Conservation (phyloP, 2,888 invertebrate genomes). For the Dermolepida albohirtum region DNA sequence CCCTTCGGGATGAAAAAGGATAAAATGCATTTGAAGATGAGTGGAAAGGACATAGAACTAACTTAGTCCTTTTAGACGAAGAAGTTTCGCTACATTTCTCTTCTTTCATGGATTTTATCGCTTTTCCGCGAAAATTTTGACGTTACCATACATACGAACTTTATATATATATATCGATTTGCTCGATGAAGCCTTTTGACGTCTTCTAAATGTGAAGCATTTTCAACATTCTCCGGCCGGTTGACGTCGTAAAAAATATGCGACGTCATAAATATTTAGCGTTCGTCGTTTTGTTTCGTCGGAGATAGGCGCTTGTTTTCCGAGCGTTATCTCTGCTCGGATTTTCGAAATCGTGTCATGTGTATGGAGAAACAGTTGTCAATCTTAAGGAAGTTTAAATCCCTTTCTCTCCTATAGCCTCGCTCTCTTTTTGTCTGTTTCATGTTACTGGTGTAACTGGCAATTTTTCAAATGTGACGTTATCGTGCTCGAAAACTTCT, state of each 20-base stretch:
- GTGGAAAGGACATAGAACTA: too few relatives aligned
- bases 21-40: too few relatives aligned
- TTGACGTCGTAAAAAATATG: conserved; percentile 1
- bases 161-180: conserved; percentile 14
- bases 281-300: conserved; percentile 14
- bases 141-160: conserved; percentile 3
- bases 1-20: too few relatives aligned
- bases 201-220: neutral
- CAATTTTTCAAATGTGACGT: conserved; percentile 17
- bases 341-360: conserved; percentile 5
- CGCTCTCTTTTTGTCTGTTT: too few relatives aligned
- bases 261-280: conserved; percentile 25
- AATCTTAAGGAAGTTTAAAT: conserved; percentile 23
- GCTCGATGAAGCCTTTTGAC: neutral
- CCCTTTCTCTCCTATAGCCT: neutral
- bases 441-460: neutral
- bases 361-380: conserved; percentile 22
- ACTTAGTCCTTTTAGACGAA: too few relatives aligned
- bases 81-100: neutral
- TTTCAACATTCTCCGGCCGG: neutral
- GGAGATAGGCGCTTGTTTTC: conserved; percentile 7
- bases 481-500: neutral
- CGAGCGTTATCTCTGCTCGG: conserved; percentile 4
- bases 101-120: conserved; percentile 22
- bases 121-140: conserved; percentile 19